Evolutionary conservation across 2,888 invertebrate species (phyloP).

Genomic region (Spatulosminthurus flaviceps): DNA sequence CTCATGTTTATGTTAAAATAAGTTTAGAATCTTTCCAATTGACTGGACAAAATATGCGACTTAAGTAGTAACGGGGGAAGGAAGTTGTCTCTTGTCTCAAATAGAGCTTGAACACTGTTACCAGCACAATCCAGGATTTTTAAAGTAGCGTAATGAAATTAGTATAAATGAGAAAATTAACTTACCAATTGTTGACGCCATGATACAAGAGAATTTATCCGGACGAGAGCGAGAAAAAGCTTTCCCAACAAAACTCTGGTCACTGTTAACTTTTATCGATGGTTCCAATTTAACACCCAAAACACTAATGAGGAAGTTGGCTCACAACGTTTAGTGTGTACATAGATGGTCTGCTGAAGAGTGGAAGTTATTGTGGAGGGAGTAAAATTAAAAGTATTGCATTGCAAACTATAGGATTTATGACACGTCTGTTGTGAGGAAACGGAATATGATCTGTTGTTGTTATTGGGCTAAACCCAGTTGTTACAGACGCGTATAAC

Average conservation of each 20-base stretch:
- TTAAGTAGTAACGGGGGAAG: too few species aligned
- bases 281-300: background rate
- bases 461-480: background rate
- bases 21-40: too few species aligned
- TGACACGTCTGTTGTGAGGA: background rate
- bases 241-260: background rate
- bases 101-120: background rate
- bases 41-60: too few species aligned
- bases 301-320: constrained; percentile 14
- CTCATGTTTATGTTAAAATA: too few species aligned
- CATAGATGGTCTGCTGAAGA: background rate
- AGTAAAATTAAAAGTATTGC: background rate
- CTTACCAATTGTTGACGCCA: constrained; percentile 8
- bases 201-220: background rate
- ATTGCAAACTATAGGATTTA: constrained; percentile 9
- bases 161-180: background rate
- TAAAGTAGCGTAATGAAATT: background rate
- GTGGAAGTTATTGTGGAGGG: background rate
- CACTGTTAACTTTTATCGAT: background rate
- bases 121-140: background rate
- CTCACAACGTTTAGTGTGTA: background rate
- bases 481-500: too few species aligned
- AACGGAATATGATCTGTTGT: background rate
- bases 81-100: too few species aligned
- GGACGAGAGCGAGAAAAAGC: background rate